phyloP scores from a whole-genome alignment of 2,113 vertebrate species.

The Xiphophorus maculatus region DNA sequence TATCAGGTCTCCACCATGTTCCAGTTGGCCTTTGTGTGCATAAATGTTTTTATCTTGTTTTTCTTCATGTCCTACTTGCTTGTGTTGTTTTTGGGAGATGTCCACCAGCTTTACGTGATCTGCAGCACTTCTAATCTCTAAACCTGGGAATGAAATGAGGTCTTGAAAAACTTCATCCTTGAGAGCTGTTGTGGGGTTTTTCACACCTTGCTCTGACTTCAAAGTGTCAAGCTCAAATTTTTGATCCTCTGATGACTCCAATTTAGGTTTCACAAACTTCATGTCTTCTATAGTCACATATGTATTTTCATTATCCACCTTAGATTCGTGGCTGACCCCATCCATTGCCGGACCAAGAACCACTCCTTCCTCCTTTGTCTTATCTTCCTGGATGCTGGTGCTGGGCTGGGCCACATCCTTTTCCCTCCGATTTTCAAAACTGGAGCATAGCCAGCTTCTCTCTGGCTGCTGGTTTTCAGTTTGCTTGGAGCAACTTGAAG shows the following conservation, averaged over 20 bases:
- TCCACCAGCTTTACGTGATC: constrained; percentile 14
- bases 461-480: constrained; percentile 19
- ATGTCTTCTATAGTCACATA: background rate
- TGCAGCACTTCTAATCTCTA: constrained; percentile 2
- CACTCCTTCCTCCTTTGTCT: background rate
- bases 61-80: background rate
- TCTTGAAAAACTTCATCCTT: constrained; percentile 3
- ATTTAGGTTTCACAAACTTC: background rate
- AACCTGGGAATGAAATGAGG: background rate
- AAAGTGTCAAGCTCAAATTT: background rate
- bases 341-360: background rate
- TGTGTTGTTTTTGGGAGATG: background rate
- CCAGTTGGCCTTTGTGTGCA: constrained; percentile 11
- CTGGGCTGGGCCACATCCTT: constrained; percentile 21
- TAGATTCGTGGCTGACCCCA: background rate
- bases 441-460: background rate
- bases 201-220: constrained; percentile 27
- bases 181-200: background rate
- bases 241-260: background rate
- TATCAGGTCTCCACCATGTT: constrained; percentile 6
- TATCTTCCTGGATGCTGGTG: constrained; percentile 6
- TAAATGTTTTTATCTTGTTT: constrained; percentile 13
- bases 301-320: background rate
- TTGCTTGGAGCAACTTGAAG: constrained; percentile 2
- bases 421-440: constrained; percentile 17